phyloP scores from a whole-genome alignment of 2,113 vertebrate genomes.

The Scalopus aquaticus region DNA sequence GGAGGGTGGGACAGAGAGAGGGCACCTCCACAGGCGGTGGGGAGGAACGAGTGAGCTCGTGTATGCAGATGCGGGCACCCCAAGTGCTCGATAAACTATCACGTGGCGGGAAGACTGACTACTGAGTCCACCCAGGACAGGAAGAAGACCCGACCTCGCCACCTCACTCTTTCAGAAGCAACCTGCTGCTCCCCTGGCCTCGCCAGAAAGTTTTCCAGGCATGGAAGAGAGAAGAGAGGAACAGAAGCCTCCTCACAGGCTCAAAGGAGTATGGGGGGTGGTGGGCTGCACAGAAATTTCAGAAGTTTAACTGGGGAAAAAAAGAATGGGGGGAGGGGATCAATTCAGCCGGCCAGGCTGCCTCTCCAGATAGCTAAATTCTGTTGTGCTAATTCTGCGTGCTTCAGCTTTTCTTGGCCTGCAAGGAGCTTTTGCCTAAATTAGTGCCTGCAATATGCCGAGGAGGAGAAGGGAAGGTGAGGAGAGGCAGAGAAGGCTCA shows the following conservation, averaged over 20 bases:
- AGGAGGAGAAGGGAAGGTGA: not conserved
- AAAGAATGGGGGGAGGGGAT: not conserved
- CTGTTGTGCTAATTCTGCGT: not conserved
- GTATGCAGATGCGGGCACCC: rapidly evolving
- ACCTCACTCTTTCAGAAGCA: not conserved
- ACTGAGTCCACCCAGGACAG: not conserved
- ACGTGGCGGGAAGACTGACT: not conserved
- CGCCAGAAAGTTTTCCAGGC: not conserved
- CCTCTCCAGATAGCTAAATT: not conserved
- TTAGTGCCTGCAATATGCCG: not conserved
- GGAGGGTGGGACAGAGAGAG: not conserved
- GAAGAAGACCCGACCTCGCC: not conserved
- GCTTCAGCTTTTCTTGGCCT: constrained; percentile 14
- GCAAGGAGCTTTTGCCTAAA: not conserved
- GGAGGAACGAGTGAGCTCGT: not conserved
- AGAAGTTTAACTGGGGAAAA: not conserved
- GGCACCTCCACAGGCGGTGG: no score
- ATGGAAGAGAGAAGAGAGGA: not conserved
- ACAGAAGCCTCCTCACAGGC: not conserved
- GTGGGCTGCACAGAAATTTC: not conserved
- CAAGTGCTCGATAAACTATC: no score
- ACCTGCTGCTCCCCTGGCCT: not conserved
- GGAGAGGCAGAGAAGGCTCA: not conserved
- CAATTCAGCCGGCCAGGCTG: not conserved
- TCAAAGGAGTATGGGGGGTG: not conserved